Conservation (phyloP, 1,140 invertebrate species). For the Drosophila novamexicana region DNA sequence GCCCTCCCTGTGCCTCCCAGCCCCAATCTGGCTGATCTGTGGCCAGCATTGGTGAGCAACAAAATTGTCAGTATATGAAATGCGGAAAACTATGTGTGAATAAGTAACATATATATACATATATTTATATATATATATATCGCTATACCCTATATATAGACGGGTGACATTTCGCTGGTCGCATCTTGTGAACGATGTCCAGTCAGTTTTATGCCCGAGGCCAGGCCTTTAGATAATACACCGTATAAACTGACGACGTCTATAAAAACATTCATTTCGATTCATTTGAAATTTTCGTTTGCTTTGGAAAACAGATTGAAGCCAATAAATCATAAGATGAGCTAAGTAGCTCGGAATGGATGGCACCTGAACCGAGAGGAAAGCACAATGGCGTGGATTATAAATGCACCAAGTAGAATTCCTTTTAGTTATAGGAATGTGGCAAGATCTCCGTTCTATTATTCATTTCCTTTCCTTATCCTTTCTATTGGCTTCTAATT, state of each 20-base stretch:
- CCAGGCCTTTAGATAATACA: conserved; percentile 52
- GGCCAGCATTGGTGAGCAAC: conserved; percentile 58
- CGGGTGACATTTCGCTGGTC: conserved; percentile 63
- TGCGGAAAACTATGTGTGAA: conserved; percentile 78
- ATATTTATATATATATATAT: neutral
- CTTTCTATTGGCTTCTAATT: too few species aligned
- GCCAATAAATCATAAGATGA: conserved; percentile 50
- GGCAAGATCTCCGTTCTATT: neutral
- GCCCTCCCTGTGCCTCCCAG: conserved; percentile 4
- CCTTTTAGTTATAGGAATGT: neutral
- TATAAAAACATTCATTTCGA: conserved; percentile 48
- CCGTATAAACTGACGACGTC: conserved; percentile 31
- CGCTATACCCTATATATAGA: conserved; percentile 70
- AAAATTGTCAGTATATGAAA: conserved; percentile 78
- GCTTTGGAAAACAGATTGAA: conserved; percentile 35
- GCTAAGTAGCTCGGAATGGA: conserved; percentile 44
- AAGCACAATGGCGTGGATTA: conserved; percentile 7
- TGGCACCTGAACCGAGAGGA: conserved; percentile 26
- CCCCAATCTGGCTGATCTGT: conserved; percentile 38
- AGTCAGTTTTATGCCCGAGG: conserved; percentile 63
- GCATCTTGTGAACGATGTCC: conserved; percentile 69
- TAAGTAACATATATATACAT: conserved; percentile 34
- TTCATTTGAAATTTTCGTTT: conserved; percentile 40
- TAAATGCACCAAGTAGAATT: neutral
- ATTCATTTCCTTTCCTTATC: too few species aligned